phyloP scores from a whole-genome alignment of 2,888 invertebrate genomes.

The Arrhopalites spinosus region DNA sequence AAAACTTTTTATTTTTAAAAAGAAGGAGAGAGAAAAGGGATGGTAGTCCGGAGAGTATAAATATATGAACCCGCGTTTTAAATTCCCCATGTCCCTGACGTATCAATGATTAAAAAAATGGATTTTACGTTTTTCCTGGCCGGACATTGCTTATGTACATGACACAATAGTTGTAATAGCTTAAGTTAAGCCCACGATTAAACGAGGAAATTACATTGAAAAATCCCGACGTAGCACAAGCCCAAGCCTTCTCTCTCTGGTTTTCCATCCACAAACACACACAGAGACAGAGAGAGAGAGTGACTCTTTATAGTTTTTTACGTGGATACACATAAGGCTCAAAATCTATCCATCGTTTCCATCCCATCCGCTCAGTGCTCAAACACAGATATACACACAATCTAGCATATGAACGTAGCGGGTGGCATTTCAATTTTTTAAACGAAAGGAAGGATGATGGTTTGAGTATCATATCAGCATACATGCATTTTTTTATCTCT shows the following conservation, averaged over 20 bases:
- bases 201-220: constrained; percentile 5
- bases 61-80: constrained; percentile 1
- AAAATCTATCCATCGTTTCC: constrained; percentile 5
- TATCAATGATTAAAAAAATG: constrained; percentile 37
- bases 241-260: too few relatives aligned
- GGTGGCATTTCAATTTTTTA: constrained; percentile 55
- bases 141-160: constrained; percentile 22
- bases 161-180: too few relatives aligned
- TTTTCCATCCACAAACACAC: background rate
- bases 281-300: background rate
- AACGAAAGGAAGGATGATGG: constrained; percentile 30
- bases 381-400: constrained; percentile 17
- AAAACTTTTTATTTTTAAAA: too few relatives aligned
- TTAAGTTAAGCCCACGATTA: constrained; percentile 3
- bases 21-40: background rate
- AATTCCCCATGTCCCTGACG: constrained; percentile 24
- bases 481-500: constrained; percentile 13
- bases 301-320: background rate
- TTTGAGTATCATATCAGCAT: constrained; percentile 27
- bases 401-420: constrained; percentile 44
- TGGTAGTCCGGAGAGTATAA: background rate
- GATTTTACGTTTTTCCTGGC: constrained; percentile 32
- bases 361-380: constrained; percentile 17
- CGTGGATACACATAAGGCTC: background rate
- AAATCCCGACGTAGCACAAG: background rate